These are phyloP conservation scores for Griposia aprilina DNA, from an alignment of 2,888 invertebrate genomes.

Conservation along the genomic window DNA sequence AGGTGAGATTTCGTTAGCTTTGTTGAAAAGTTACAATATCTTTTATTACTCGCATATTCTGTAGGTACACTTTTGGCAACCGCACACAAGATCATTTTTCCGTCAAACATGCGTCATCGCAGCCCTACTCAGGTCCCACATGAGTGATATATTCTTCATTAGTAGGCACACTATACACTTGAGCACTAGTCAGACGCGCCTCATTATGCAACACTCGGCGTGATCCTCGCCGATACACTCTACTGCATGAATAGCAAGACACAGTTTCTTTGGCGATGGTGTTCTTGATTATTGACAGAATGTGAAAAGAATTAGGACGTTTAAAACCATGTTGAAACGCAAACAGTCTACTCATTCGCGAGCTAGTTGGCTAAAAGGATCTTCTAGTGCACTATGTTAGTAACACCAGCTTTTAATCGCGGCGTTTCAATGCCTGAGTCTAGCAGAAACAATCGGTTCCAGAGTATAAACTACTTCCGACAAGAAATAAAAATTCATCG, in stretches of 20 bases:
- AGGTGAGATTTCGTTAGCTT: neutral
- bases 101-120: neutral
- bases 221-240: slow-evolving; percentile 44
- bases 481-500: neutral
- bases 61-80: no score
- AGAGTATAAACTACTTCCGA: neutral
- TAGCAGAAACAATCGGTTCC: neutral
- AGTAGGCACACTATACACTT: slow-evolving; percentile 35
- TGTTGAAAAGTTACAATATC: neutral
- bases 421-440: neutral
- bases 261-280: slow-evolving; percentile 17
- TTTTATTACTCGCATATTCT: neutral
- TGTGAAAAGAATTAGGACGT: neutral
- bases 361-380: neutral
- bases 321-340: neutral
- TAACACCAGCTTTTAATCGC: neutral
- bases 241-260: slow-evolving; percentile 28
- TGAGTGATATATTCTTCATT: slow-evolving; percentile 14
- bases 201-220: slow-evolving; percentile 57
- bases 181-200: slow-evolving; percentile 49
- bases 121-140: slow-evolving; percentile 15
- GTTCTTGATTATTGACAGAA: no score
- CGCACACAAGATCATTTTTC: neutral
- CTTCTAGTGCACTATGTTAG: neutral
- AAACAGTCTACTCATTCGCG: neutral